These are phyloP conservation scores for Notocelia uddmanniana DNA, from an alignment of 2,888 invertebrate genomes.

Conservation along the genomic window DNA sequence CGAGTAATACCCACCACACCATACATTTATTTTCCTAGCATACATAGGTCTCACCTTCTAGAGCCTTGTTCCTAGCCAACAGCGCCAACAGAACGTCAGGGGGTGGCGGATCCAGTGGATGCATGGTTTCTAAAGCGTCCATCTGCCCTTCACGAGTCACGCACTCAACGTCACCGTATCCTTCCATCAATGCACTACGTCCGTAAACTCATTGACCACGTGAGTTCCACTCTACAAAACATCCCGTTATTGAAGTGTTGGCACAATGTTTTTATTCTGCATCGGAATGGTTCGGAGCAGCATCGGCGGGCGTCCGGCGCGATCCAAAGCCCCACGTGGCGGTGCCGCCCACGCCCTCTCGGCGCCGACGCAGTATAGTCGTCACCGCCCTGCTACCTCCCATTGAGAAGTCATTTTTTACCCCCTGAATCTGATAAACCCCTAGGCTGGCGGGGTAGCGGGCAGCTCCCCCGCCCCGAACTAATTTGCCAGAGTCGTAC, in stretches of 20 bases:
- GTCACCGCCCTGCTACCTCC: conserved; percentile 76
- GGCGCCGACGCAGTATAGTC: conserved; percentile 69
- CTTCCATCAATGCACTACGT: conserved; percentile 70
- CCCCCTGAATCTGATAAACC: conserved; percentile 85
- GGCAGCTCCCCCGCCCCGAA: conserved; percentile 84
- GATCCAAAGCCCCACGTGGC: conserved; percentile 70
- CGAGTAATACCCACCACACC: background rate
- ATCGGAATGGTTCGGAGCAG: conserved; percentile 56
- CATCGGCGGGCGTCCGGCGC: conserved; percentile 66
- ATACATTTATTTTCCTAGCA: background rate
- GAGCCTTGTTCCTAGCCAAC: conserved; percentile 93
- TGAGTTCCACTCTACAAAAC: conserved; percentile 56
- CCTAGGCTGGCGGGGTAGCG: conserved; percentile 64
- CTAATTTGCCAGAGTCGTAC: conserved; percentile 84
- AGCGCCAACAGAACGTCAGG: conserved; percentile 94
- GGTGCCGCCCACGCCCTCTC: conserved; percentile 81
- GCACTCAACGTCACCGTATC: conserved; percentile 68
- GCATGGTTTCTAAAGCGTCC: conserved; percentile 74
- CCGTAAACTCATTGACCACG: conserved; percentile 66
- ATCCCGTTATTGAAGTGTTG: conserved; percentile 28
- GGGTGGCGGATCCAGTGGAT: conserved; percentile 87
- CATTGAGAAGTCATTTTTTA: conserved; percentile 85
- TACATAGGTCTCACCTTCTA: conserved; percentile 90
- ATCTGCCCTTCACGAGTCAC: conserved; percentile 64
- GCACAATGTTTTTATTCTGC: conserved; percentile 13